Base-by-base conservation (phyloP, 2,797 vertebrate genomes). In the Erethizon dorsatum region DNA sequence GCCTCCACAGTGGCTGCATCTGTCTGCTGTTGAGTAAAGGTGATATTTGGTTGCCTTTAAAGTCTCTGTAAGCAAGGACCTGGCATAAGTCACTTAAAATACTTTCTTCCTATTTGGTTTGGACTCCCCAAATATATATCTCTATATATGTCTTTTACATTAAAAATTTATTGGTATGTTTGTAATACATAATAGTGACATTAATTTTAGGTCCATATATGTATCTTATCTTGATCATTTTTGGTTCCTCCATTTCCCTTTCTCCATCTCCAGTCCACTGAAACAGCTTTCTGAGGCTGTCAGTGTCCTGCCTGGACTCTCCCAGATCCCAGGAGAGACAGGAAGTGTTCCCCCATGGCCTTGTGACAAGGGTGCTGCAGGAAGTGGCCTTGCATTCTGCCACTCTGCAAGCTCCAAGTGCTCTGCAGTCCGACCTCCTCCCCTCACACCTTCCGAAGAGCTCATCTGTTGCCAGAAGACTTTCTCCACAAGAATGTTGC, bases 51-150 rank as follows among this genome's bases (percentile, higher is more conserved):
- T 69, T 67, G 45, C 15, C 73, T 73, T 47, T 61, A 79, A 57
- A 65, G 56, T 73, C 54, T 71, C 78, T 2, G 24, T 37, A 33
- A 83, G 69, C 71, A 47, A 63, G 56, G 31, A 52, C 15, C 33
- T 47, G 52, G 41, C 6, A 0, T 15, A 45, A 80, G 45, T 41
- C 73, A 41, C 47, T 57, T 75, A 28, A 8, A 83, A 57, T 28
- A 67, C 45, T 41, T 28, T 50, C 47, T 73, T 91, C 91, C 56
- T 85, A 12, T 26, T 61, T 96, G 50, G 6, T 69, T 86, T 71
- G 18, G 57, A 71, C 31, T 45, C 57, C 15, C 52, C 31, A 75
- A 63, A 22, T 57, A 5, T 57, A 15, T 61, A 57, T 57, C 56
- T 57, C 18, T 59, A 63, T 63, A 26, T 63, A 28, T 63, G 12